Percentiles rank a stretch among this genome's conserved stretches.
These are phyloP conservation scores for Pogonocherus hispidulus DNA, from an alignment of 2,888 invertebrate species.

Conservation along the genomic window DNA sequence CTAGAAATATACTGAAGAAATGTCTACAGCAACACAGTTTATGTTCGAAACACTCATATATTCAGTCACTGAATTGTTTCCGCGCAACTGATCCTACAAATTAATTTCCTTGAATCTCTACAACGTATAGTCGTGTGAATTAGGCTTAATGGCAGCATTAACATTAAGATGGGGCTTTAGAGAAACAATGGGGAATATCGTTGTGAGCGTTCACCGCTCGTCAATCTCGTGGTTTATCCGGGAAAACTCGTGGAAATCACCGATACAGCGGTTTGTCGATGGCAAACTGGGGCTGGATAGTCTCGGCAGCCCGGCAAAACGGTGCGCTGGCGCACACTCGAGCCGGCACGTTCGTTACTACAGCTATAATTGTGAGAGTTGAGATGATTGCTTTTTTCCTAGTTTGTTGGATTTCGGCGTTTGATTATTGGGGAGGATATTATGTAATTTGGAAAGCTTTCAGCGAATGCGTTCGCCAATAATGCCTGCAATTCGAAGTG, in stretches of 20 bases:
- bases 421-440: slow-evolving; percentile 46
- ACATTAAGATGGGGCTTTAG: slow-evolving; percentile 17
- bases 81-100: slow-evolving; percentile 28
- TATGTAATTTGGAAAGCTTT: slow-evolving; percentile 37
- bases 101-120: slow-evolving; percentile 28
- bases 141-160: slow-evolving; percentile 23
- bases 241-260: slow-evolving; percentile 50
- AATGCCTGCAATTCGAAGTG: slow-evolving; percentile 34
- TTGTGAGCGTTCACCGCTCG: slow-evolving; percentile 21
- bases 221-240: slow-evolving; percentile 39
- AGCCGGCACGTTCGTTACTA: slow-evolving; percentile 55
- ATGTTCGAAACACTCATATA: slow-evolving; percentile 33
- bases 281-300: slow-evolving; percentile 61
- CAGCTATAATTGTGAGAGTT: slow-evolving; percentile 56
- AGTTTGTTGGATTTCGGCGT: slow-evolving; percentile 35
- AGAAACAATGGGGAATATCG: slow-evolving; percentile 5
- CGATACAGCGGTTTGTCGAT: slow-evolving; percentile 54
- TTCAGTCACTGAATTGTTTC: slow-evolving; percentile 31
- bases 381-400: slow-evolving; percentile 56
- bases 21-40: slow-evolving; percentile 36
- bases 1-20: slow-evolving; percentile 37
- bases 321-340: slow-evolving; percentile 57
- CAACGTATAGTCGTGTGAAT: slow-evolving; percentile 10
- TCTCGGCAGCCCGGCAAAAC: slow-evolving; percentile 60
- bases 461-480: slow-evolving; percentile 34